Percentiles rank a stretch among this genome's conserved stretches.
Evolutionary conservation across 2,113 vertebrate genomes (phyloP).

Genomic region (Planiliza haematocheilus): DNA sequence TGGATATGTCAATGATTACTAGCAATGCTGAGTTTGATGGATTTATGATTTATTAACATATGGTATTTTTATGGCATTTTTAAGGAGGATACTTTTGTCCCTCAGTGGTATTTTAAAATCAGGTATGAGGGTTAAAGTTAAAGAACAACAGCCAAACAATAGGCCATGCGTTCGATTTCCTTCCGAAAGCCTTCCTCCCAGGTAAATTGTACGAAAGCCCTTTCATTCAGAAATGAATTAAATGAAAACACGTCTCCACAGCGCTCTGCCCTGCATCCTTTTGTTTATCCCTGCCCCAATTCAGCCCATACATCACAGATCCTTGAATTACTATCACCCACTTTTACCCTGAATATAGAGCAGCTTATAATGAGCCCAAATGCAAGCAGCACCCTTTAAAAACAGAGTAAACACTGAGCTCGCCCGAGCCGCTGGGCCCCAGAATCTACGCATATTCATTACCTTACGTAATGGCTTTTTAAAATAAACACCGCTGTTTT

Average conservation of each 20-base stretch:
- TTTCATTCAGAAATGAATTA: constrained; percentile 28
- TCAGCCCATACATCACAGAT: constrained; percentile 52
- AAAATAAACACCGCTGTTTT: constrained; percentile 64
- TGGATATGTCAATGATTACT: no score
- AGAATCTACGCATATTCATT: constrained; percentile 68
- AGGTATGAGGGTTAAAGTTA: no score
- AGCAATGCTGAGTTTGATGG: no score
- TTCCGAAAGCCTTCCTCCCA: not conserved
- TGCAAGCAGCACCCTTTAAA: constrained; percentile 58
- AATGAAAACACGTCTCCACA: not conserved
- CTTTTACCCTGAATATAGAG: constrained; percentile 59
- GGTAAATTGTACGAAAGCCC: constrained; percentile 30
- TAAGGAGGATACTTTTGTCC: no score
- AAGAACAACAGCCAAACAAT: no score
- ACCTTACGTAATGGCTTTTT: constrained; percentile 73
- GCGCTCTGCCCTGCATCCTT: not conserved
- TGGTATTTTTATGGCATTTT: no score
- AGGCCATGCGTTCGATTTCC: not conserved
- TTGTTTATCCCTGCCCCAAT: constrained; percentile 37
- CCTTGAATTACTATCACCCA: constrained; percentile 57
- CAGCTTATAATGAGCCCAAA: constrained; percentile 60
- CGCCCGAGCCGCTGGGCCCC: constrained; percentile 41
- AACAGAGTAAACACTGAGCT: constrained; percentile 64
- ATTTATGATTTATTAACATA: no score
- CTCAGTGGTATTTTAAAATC: no score